phyloP scores from a whole-genome alignment of 2,888 invertebrate genomes.

The Luperina testacea region DNA sequence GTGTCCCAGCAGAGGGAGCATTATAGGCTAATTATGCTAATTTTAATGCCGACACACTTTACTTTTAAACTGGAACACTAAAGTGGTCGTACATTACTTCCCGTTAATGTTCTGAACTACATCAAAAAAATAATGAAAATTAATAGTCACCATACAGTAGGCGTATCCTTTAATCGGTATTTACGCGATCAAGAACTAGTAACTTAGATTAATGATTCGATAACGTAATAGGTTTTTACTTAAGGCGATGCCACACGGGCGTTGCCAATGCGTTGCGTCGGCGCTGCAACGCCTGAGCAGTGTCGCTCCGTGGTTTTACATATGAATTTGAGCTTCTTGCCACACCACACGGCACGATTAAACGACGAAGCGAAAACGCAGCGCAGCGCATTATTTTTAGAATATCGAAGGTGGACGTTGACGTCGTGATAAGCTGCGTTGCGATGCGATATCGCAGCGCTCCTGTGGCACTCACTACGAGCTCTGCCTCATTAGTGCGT shows the following conservation, averaged over 20 bases:
- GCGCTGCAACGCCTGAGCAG: neutral
- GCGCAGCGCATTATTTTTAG: too few species aligned
- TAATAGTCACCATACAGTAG: neutral
- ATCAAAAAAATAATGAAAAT: neutral
- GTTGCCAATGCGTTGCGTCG: too few species aligned
- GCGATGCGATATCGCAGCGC: too few species aligned
- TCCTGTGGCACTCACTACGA: too few species aligned
- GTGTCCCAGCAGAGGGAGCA: neutral
- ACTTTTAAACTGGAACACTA: too few species aligned
- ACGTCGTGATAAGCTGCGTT: too few species aligned
- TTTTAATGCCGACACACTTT: too few species aligned
- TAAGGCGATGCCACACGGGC: neutral
- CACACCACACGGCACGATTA: too few species aligned
- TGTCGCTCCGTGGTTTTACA: neutral
- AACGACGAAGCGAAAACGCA: too few species aligned
- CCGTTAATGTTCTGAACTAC: neutral
- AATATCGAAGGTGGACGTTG: too few species aligned
- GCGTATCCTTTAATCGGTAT: constrained; percentile 3
- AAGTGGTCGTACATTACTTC: neutral
- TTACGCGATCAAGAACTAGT: constrained; percentile 2
- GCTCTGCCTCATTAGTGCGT: too few species aligned
- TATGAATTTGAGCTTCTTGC: too few species aligned
- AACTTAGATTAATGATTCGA: constrained; percentile 32
- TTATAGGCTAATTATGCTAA: neutral
- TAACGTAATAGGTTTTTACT: constrained; percentile 24